Base-by-base conservation (phyloP, 2,888 invertebrate genomes). In the Teleogryllus oceanicus region DNA sequence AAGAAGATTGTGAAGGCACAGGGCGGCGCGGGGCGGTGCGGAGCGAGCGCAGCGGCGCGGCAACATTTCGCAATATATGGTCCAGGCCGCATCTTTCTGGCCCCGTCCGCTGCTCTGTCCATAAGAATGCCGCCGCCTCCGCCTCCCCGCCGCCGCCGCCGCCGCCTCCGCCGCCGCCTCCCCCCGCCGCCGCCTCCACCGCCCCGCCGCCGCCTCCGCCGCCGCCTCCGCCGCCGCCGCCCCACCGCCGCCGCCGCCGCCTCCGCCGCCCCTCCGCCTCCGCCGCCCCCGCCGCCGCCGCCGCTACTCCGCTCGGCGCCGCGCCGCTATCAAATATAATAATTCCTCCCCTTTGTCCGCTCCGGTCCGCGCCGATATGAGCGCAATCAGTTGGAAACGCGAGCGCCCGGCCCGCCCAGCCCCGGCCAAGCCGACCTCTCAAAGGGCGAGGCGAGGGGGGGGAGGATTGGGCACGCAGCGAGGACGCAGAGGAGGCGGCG, bases 321-420 rank as follows among this genome's bases (percentile, higher is more conserved):
- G 37, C 8, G 37, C 37, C 62, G 62, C 62, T 62, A 62, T n/a
- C 62, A 62, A 62, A 62, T 62, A 62, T 62, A 62, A 62, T 62
- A 62, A 62, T 62, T 62, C 62, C 62, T 62, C 62, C 62, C 62
- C 62, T 62, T 62, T 62, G 62, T 62, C 62, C 62, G 62, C 24
- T 37, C 5, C 62, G 18, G 18, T 0, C 16, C 8, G 13, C 62
- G 62, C 62, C 62, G n/a, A 62, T 62, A 62, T 62, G 62, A 62
- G n/a, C 62, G 62, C 62, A 62, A 62, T 62, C 62, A 62, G 62
- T 62, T n/a, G 62, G 62, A 62, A 62, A 62, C 62, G 62, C 62
- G 62, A 62, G n/a, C 62, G 62, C 13, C 13, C 62, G 62, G 5
- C 37, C 62, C 62, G 62, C 3, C 62, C 62, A 2, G 8, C 11